A percentile compares a stretch with the other conserved stretches of the same genome.
These are phyloP conservation scores for Patella ulyssiponensis DNA, from an alignment of 2,888 invertebrate genomes.

Conservation along the genomic window DNA sequence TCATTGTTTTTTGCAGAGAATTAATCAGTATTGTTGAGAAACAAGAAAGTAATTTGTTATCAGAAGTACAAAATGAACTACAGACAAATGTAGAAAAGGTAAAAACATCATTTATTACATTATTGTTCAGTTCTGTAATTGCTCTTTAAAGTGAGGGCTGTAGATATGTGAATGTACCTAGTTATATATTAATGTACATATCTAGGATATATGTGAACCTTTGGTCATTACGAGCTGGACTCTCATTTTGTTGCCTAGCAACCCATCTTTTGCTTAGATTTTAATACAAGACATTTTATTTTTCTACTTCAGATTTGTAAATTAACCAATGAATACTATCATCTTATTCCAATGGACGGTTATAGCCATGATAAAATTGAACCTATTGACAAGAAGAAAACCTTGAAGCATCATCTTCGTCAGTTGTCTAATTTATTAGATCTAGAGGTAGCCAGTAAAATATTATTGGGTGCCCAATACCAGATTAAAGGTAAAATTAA, in stretches of 20 bases:
- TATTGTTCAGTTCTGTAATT: too few species aligned
- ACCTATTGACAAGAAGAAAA: slow-evolving; percentile 66
- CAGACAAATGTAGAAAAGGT: slow-evolving; percentile 65
- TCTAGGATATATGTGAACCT: too few species aligned
- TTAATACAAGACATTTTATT: not conserved
- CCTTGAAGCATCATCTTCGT: slow-evolving; percentile 64
- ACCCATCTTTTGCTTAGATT: not conserved
- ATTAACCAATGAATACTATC: slow-evolving; percentile 74
- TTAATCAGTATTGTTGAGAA: slow-evolving; percentile 49
- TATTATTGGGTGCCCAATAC: slow-evolving; percentile 71
- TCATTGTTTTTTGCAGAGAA: slow-evolving; percentile 43
- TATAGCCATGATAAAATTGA: slow-evolving; percentile 71
- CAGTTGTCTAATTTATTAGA: slow-evolving; percentile 70
- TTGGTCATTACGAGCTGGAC: not conserved
- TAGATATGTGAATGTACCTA: too few species aligned
- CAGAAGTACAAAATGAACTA: slow-evolving; percentile 49
- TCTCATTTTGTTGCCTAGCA: not conserved
- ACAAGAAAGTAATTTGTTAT: slow-evolving; percentile 44
- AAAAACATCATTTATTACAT: slow-evolving; percentile 1
- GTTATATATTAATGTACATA: too few species aligned
- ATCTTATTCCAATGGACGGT: slow-evolving; percentile 73
- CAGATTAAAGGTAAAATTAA: slow-evolving; percentile 57
- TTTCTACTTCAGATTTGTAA: slow-evolving; percentile 65
- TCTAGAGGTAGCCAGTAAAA: slow-evolving; percentile 70
- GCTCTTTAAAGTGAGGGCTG: too few species aligned